These are phyloP conservation scores for Pterostichus madidus DNA, from an alignment of 2,888 invertebrate species.

Conservation along the genomic window DNA sequence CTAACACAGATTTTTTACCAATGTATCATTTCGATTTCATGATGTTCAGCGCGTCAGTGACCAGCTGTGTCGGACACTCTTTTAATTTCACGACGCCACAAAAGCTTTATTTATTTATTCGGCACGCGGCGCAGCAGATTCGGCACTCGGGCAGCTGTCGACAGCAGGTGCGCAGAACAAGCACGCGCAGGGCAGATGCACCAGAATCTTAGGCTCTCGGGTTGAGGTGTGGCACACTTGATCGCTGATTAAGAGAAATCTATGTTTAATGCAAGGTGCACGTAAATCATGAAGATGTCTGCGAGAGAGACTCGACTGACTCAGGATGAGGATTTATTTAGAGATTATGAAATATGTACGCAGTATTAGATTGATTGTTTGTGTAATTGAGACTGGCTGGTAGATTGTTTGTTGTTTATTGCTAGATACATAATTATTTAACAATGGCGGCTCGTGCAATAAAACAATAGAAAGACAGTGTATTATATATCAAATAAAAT, in stretches of 20 bases:
- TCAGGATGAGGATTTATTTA: background rate
- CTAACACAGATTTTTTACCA: constrained; percentile 4
- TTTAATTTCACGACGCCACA: constrained; percentile 59
- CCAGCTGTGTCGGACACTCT: constrained; percentile 62
- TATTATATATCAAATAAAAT: too few species aligned
- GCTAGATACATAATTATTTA: background rate
- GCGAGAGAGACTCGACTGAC: background rate
- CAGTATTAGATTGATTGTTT: background rate
- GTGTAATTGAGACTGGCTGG: background rate
- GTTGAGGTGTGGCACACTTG: background rate
- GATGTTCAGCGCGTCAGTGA: constrained; percentile 14
- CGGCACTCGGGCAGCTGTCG: constrained; percentile 28
- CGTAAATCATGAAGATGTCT: constrained; percentile 33
- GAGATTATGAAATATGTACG: background rate
- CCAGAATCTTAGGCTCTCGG: background rate
- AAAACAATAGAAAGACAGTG: too few species aligned
- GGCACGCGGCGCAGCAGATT: constrained; percentile 33
- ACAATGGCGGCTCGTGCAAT: too few species aligned
- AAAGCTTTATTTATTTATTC: constrained; percentile 47
- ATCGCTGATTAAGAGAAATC: constrained; percentile 56
- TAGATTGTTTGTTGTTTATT: background rate
- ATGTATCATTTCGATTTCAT: constrained; percentile 56
- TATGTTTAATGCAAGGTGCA: constrained; percentile 29
- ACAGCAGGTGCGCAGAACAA: constrained; percentile 44
- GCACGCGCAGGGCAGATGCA: constrained; percentile 29